Evolutionary conservation across 2,888 invertebrate genomes (phyloP).

Genomic region (Artemia sp.): DNA sequence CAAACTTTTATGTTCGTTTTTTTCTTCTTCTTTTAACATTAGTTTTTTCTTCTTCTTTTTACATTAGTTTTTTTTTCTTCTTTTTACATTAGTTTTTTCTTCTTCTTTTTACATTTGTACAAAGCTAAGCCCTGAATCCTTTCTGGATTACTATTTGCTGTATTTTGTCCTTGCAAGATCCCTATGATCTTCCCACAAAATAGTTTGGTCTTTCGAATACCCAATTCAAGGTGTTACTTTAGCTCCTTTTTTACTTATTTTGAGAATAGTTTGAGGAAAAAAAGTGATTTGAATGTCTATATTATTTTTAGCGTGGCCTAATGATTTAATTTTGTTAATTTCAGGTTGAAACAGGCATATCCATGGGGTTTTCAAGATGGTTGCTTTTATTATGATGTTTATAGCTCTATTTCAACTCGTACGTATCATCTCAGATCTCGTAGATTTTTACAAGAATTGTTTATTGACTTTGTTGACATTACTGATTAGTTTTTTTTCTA

Average conservation of each 20-base stretch:
- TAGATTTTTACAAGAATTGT: conserved; percentile 79
- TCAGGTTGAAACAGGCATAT: conserved; percentile 39
- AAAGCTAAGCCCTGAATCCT: no score
- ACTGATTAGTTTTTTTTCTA: no score
- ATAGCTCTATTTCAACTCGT: conserved; percentile 54
- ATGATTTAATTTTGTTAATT: conserved; percentile 21
- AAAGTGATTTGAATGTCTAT: not conserved
- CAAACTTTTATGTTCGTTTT: no score
- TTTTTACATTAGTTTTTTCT: no score
- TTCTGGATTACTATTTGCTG: not conserved
- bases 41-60: no score
- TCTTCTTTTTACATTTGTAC: no score
- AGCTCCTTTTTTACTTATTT: not conserved
- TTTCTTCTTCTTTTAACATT: no score
- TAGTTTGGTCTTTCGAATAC: conserved; percentile 4
- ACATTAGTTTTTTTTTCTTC: no score
- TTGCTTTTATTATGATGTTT: conserved; percentile 83
- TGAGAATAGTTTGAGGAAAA: not conserved
- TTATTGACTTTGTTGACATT: conserved; percentile 53
- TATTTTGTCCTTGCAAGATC: not conserved
- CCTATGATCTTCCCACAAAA: not conserved
- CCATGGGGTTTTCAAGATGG: conserved; percentile 48
- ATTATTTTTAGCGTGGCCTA: no score
- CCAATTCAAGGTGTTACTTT: not conserved
- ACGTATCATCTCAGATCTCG: conserved; percentile 66